Conservation (phyloP, 2,888 invertebrate genomes). For the Ophion obscuratus region DNA sequence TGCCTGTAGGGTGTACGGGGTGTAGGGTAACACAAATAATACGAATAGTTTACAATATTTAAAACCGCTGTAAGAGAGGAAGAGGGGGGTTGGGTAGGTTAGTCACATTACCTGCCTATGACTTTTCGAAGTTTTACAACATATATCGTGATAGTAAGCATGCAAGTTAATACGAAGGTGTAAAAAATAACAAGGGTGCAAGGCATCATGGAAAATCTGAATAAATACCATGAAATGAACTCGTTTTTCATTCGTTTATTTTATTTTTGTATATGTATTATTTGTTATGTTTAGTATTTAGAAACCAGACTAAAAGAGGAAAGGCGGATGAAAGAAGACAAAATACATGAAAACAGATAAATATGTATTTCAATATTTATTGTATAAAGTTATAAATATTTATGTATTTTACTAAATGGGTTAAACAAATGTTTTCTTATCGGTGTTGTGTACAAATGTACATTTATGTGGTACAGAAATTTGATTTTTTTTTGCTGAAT, state of each 20-base stretch:
- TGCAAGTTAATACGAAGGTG: too few species aligned
- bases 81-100: too few species aligned
- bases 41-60: too few species aligned
- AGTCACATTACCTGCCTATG: too few species aligned
- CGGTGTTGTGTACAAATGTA: not conserved
- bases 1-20: too few species aligned
- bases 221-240: too few species aligned
- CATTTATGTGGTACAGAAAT: slow-evolving; percentile 10
- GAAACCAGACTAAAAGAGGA: slow-evolving; percentile 11
- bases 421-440: not conserved
- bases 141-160: too few species aligned
- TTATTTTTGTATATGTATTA: slow-evolving; percentile 5
- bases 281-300: slow-evolving; percentile 11
- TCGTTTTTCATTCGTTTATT: not conserved
- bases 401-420: not conserved
- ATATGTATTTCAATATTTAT: slow-evolving; percentile 17
- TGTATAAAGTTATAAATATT: not conserved
- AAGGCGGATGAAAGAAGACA: slow-evolving; percentile 14
- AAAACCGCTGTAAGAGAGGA: too few species aligned
- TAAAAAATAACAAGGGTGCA: too few species aligned
- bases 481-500: slow-evolving; percentile 10
- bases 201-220: too few species aligned
- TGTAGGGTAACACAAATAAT: too few species aligned
- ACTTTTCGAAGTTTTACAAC: too few species aligned
- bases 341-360: slow-evolving; percentile 24